Percentiles rank a stretch among this genome's conserved stretches.
Evolutionary conservation across 1,140 invertebrate species (phyloP).

Genomic region (Metaphire vulgaris): DNA sequence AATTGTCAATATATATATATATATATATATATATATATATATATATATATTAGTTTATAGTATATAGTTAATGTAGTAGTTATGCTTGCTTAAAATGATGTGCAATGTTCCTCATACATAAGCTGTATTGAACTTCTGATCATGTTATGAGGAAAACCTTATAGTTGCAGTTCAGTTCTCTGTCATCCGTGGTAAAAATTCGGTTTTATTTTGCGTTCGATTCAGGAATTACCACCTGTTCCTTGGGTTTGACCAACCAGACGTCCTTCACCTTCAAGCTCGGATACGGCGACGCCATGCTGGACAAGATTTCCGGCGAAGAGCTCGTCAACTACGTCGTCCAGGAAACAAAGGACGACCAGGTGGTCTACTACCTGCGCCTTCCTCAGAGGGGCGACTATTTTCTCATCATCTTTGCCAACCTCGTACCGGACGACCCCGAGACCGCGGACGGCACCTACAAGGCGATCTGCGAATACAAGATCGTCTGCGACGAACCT

Average conservation of each 20-base stretch:
- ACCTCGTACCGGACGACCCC: constrained; percentile 22
- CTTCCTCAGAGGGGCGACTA: constrained; percentile 45
- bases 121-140: too few species aligned
- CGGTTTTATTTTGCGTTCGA: too few species aligned
- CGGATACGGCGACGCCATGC: constrained; percentile 40
- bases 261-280: constrained; percentile 52
- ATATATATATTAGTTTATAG: too few species aligned
- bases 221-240: constrained; percentile 36
- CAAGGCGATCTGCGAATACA: constrained; percentile 50
- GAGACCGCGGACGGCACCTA: constrained; percentile 25
- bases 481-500: constrained; percentile 44
- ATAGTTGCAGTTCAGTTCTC: too few species aligned
- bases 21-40: too few species aligned
- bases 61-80: too few species aligned
- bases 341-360: constrained; percentile 46
- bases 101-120: too few species aligned
- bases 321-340: constrained; percentile 47
- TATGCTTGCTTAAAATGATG: too few species aligned
- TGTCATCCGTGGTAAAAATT: too few species aligned
- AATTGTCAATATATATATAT: too few species aligned
- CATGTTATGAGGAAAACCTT: too few species aligned
- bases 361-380: constrained; percentile 45
- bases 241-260: constrained; percentile 46
- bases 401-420: constrained; percentile 50
- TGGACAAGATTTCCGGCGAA: constrained; percentile 43